phyloP scores from a whole-genome alignment of 2,888 invertebrate species.

The Fragum fragum region DNA sequence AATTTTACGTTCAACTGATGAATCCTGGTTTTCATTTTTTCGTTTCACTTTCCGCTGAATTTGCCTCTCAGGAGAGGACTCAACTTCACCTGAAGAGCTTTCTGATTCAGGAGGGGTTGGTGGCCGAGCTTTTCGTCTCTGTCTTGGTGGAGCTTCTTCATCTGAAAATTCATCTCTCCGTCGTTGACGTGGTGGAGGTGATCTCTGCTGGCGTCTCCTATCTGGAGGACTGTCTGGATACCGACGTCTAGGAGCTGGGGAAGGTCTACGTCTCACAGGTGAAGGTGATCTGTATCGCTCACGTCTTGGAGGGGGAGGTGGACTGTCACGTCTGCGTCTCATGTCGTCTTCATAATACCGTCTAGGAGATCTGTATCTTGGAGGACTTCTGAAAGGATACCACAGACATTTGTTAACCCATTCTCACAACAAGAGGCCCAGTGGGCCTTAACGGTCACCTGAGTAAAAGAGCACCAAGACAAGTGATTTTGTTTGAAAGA shows the following conservation, averaged over 20 bases:
- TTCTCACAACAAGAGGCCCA: too few species aligned
- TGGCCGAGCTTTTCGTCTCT: background rate
- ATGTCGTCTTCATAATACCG: slow-evolving; percentile 48
- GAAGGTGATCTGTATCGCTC: slow-evolving; percentile 52
- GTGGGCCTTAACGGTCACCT: too few species aligned
- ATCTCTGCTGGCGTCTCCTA: slow-evolving; percentile 34
- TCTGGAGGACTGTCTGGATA: slow-evolving; percentile 29
- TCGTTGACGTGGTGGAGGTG: slow-evolving; percentile 12
- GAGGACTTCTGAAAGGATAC: slow-evolving; percentile 58
- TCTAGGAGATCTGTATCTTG: slow-evolving; percentile 50
- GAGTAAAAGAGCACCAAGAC: too few species aligned
- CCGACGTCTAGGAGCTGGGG: slow-evolving; percentile 5
- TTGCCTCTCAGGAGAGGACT: slow-evolving; percentile 60
- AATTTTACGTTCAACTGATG: slow-evolving; percentile 32
- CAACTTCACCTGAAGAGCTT: slow-evolving; percentile 49
- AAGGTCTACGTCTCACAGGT: slow-evolving; percentile 32
- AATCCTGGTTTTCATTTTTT: slow-evolving; percentile 57
- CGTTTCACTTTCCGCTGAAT: slow-evolving; percentile 43
- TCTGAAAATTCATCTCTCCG: slow-evolving; percentile 25
- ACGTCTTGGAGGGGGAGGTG: slow-evolving; percentile 25
- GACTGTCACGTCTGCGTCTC: slow-evolving; percentile 43
- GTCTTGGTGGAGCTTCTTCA: slow-evolving; percentile 20
- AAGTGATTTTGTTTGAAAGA: too few species aligned
- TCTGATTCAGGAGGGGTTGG: slow-evolving; percentile 33
- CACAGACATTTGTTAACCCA: too few species aligned